Percentiles rank a stretch among this genome's conserved stretches.
These are phyloP conservation scores for Steinernema scapterisci DNA, from an alignment of 2,888 invertebrate species.

Conservation along the genomic window DNA sequence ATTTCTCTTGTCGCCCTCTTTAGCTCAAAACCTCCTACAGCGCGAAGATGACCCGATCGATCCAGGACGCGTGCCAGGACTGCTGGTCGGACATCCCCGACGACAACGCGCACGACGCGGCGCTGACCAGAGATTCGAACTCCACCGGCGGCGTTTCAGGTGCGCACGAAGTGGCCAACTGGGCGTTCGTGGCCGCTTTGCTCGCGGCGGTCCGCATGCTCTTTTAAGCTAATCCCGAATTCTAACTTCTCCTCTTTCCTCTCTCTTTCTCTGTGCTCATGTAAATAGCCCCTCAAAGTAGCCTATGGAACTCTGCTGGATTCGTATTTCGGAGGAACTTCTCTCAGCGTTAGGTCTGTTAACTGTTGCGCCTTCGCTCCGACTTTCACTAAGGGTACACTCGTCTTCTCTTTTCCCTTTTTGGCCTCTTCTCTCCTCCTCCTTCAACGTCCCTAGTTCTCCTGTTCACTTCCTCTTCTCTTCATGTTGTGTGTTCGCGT, in stretches of 20 bases:
- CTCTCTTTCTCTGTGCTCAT: slow-evolving; percentile 4
- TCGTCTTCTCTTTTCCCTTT: neutral
- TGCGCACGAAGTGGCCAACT: neutral
- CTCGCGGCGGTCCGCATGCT: slow-evolving; percentile 6
- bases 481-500: neutral
- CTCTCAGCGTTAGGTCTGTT: slow-evolving; percentile 5
- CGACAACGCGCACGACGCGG: slow-evolving; percentile 20
- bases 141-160: slow-evolving; percentile 24
- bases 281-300: slow-evolving; percentile 21
- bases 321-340: neutral
- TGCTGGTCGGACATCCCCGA: slow-evolving; percentile 54
- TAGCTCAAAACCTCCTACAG: slow-evolving; percentile 61
- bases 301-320: neutral
- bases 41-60: slow-evolving; percentile 50
- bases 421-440: neutral
- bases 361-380: slow-evolving; percentile 29
- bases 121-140: slow-evolving; percentile 4
- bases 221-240: no score
- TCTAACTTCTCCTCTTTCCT: neutral
- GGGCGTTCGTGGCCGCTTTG: neutral
- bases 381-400: slow-evolving; percentile 14
- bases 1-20: slow-evolving; percentile 24
- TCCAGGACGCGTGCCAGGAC: slow-evolving; percentile 60
- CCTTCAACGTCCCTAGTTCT: neutral
- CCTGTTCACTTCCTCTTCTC: neutral